Conservation (phyloP, 2,113 vertebrate genomes). For the Ptyas mucosa region DNA sequence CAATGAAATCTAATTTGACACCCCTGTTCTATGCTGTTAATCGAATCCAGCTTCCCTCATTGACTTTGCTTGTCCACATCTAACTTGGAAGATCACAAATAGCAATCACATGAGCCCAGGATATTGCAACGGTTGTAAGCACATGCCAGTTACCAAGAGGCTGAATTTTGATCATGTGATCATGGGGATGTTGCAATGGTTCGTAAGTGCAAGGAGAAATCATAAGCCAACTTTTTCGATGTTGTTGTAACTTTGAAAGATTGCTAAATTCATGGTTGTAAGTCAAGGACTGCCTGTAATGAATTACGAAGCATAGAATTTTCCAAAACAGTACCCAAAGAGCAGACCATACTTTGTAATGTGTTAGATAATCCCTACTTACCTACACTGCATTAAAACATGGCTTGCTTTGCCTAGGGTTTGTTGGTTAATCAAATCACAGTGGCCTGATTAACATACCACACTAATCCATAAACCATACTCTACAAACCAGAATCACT, state of each 20-base stretch:
- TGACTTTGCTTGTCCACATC: neutral
- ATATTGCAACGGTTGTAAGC: neutral
- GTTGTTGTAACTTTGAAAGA: neutral
- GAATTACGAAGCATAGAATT: neutral
- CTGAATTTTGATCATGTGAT: neutral
- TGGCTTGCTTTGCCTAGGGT: neutral
- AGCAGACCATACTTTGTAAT: neutral
- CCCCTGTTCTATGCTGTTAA: too few species aligned
- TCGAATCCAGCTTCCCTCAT: too few species aligned
- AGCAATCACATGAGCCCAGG: neutral
- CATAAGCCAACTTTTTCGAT: neutral
- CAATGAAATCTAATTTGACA: too few species aligned
- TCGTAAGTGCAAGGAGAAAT: neutral
- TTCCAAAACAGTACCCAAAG: neutral
- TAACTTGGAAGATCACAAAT: neutral
- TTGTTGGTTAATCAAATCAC: neutral
- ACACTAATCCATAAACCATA: neutral
- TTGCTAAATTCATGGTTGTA: neutral
- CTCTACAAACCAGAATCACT: neutral
- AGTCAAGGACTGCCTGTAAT: neutral
- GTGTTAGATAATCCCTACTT: neutral
- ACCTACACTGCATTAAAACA: neutral
- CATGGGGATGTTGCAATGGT: neutral
- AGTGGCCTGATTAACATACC: neutral
- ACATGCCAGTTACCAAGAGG: neutral